Base-by-base conservation (phyloP, 30 jellyfish, hydroid and myxozoan species). In the Aurelia coerulea region DNA sequence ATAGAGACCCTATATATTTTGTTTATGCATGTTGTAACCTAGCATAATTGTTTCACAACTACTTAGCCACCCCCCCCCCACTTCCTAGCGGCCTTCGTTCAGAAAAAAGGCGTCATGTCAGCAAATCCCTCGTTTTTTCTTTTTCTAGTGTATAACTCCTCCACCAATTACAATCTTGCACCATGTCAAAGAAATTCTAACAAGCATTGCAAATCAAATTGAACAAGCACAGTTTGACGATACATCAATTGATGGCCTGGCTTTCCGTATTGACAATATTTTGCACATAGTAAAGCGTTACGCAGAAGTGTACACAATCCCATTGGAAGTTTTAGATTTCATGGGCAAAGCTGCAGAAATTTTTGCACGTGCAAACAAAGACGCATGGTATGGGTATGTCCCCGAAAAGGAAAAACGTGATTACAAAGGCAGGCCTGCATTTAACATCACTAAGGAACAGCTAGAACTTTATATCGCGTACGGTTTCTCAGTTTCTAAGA, bases 401-500 rank as follows among this genome's bases (percentile, higher is more conserved):
- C 65, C 65, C 10, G 65, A 53, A 53, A 53, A 53, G 65, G 13
- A 53, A 53, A 53, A 53, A 53, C 65, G 65, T 53, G 15, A 53
- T 53, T 10, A 15, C 65, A 53, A 53, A 53, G 65, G 65, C 65
- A 53, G 65, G 65, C 65, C 65, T 53, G 65, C 65, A 53, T 53
- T 53, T 53, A 53, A 10, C 65, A 53, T 53, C 65, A 53, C 13
- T 53, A 53, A 53, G 65, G 65, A 53, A 15, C 65, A 53, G 65
- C 65, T 53, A 53, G 65, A 53, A 53, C 65, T 53, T 53, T 53
- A 53, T 15, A 53, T 53, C 65, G 10, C 65, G 15, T 53, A 15
- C 65, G 65, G 65, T n/a, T n/a, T n/a, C n/a, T n/a, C n/a, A n/a
- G n/a, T n/a, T n/a, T n/a, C n/a, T n/a, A n/a, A n/a, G n/a, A n/a